Conservation (phyloP, 2,888 invertebrate genomes). For the Mimas tiliae region DNA sequence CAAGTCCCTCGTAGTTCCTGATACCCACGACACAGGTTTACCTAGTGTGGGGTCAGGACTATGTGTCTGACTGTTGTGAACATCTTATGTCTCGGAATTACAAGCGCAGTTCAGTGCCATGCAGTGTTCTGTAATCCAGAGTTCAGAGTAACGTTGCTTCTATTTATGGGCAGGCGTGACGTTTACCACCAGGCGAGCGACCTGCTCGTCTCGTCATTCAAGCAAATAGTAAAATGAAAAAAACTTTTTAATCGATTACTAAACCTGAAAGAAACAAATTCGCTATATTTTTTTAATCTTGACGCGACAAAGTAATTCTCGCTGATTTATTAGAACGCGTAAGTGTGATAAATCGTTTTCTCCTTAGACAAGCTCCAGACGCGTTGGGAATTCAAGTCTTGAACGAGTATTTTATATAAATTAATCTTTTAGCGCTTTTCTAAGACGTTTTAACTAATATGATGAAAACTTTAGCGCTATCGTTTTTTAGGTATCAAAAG, state of each 20-base stretch:
- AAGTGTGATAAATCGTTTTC: slow-evolving; percentile 15
- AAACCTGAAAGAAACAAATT: not conserved
- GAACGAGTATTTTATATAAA: slow-evolving; percentile 20
- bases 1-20: no score
- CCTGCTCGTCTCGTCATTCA: no score
- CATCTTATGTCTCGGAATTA: no score
- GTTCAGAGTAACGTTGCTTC: no score
- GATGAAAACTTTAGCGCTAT: not conserved
- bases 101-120: no score
- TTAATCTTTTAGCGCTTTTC: slow-evolving; percentile 7
- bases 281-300: not conserved
- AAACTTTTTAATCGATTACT: not conserved
- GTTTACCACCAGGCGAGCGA: no score
- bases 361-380: not conserved
- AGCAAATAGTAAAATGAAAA: no score
- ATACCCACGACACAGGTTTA: no score
- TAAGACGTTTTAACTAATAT: not conserved
- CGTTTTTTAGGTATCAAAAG: not conserved
- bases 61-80: no score
- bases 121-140: no score
- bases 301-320: slow-evolving; percentile 1
- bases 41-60: no score
- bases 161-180: no score
- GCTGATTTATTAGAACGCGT: slow-evolving; percentile 1
- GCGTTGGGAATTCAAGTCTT: not conserved